Base-by-base conservation (phyloP, 2,797 vertebrate species). In the Parotocinclus haroldoi region DNA sequence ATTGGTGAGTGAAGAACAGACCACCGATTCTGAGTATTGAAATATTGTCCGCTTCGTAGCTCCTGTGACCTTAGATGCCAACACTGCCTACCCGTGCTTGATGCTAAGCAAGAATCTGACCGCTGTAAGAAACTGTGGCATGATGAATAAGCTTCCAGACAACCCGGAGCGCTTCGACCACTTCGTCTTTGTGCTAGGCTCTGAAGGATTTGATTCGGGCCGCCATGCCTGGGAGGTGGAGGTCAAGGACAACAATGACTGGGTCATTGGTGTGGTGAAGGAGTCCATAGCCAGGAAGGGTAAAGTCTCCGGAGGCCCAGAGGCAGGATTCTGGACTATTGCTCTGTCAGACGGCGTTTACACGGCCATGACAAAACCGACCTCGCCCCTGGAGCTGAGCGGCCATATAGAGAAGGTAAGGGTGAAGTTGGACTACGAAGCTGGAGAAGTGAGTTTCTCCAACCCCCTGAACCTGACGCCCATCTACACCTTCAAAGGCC, bases 301-400 rank as follows among this genome's bases (percentile, higher is more conserved):
- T 0, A 88, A 66, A 19, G 87, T 91, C 56, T 89, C 89, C 0
- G 90, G 91, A 17, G 89, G 88, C 40, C 87, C 89, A 0, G 84
- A 90, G 55, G 88, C 87, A 0, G 91, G 91, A 11, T 90, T 90
- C 54, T 92, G 91, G 91, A 92, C 88, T 82, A 86, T 92, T 49
- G 89, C 90, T 0, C 82, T 86, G 76, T 89, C 79, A 4, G 87
- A 90, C 58, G 85, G 85, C 3, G 71, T 84, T 62, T 90, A 90
- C 78, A 81, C 81, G 0, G 90, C 89, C 72, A 91, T 91, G 91
- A 91, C 89, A 0, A 77, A 83, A 53, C 90, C 91, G 45, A 79
- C 81, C 64, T 88, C 78, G 2, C 48, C 42, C 0, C 82, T 92
- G 68, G 18, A 48, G 0, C 58, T 80, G 61, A 52, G 73, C 4